Conservation (phyloP, 2,888 invertebrate species). For the Agonum fuliginosum region DNA sequence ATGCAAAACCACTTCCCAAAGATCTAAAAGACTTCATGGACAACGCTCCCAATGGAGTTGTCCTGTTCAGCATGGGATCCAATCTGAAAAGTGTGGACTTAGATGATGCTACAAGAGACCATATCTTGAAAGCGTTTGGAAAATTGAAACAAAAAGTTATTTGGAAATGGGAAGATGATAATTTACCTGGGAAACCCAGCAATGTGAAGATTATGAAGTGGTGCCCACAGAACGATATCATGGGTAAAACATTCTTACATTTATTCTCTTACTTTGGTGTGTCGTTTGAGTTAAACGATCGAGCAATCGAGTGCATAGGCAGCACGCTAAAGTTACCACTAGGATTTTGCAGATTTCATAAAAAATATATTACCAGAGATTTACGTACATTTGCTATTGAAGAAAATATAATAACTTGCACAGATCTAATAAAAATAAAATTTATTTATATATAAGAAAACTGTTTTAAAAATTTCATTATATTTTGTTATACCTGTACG, state of each 20-base stretch:
- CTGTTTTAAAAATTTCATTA: too few relatives aligned
- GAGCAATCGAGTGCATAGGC: slow-evolving; percentile 79
- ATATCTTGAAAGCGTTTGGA: slow-evolving; percentile 76
- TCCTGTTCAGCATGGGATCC: slow-evolving; percentile 79
- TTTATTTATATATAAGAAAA: too few relatives aligned
- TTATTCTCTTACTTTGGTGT: neutral
- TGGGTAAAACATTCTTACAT: slow-evolving; percentile 69
- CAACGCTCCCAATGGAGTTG: slow-evolving; percentile 74
- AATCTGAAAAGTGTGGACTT: slow-evolving; percentile 76
- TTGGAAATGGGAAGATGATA: slow-evolving; percentile 81
- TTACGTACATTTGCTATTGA: too few relatives aligned
- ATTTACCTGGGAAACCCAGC: slow-evolving; percentile 74
- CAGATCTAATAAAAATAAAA: too few relatives aligned
- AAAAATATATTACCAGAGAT: too few relatives aligned
- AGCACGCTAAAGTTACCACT: slow-evolving; percentile 39
- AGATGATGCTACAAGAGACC: slow-evolving; percentile 73
- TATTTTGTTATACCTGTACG: too few relatives aligned
- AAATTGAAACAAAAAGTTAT: slow-evolving; percentile 78
- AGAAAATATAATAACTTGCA: too few relatives aligned
- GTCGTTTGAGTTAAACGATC: too few relatives aligned
- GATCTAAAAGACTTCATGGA: slow-evolving; percentile 75
- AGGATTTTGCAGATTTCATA: too few relatives aligned
- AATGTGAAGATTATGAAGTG: slow-evolving; percentile 79
- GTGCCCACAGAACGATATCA: slow-evolving; percentile 82
- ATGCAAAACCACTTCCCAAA: slow-evolving; percentile 65